Percentiles rank a stretch among this genome's conserved stretches.
phyloP scores from a whole-genome alignment of 2,113 vertebrate species.

The Neopipo cinnamomea region DNA sequence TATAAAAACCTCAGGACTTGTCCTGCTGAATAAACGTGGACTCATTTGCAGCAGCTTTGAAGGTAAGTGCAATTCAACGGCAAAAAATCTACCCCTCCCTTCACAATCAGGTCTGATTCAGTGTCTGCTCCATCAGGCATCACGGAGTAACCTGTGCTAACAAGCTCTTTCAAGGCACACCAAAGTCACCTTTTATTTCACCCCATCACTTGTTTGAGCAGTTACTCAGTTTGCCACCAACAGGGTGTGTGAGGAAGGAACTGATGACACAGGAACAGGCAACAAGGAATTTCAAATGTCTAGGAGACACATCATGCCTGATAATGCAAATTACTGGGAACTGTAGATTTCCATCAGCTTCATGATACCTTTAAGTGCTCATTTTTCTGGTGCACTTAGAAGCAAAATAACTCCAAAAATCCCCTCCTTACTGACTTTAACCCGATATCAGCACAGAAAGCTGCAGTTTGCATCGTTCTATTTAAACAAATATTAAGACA shows the following conservation, averaged over 20 bases:
- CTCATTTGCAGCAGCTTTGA: background rate
- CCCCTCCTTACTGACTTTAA: background rate
- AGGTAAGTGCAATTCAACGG: background rate
- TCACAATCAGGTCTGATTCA: slow-evolving; percentile 23
- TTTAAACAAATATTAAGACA: background rate
- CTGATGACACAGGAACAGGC: background rate
- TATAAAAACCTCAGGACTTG: background rate
- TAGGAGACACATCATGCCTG: background rate
- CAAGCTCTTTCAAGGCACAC: background rate
- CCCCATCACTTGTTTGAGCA: background rate
- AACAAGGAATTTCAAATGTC: background rate
- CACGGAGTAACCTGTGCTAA: background rate
- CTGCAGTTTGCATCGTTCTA: background rate
- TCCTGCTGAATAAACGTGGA: background rate
- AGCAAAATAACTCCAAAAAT: background rate
- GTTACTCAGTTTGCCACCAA: slow-evolving; percentile 5
- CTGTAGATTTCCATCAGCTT: background rate
- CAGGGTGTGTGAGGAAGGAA: background rate
- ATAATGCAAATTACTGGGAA: background rate
- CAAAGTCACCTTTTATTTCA: background rate
- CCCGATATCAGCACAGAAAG: background rate
- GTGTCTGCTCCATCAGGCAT: background rate
- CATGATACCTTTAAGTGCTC: background rate
- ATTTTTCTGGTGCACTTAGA: background rate
- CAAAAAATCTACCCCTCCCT: background rate